These are phyloP conservation scores for Drosophila planitibia DNA, from an alignment of 2,888 invertebrate species.

Conservation along the genomic window DNA sequence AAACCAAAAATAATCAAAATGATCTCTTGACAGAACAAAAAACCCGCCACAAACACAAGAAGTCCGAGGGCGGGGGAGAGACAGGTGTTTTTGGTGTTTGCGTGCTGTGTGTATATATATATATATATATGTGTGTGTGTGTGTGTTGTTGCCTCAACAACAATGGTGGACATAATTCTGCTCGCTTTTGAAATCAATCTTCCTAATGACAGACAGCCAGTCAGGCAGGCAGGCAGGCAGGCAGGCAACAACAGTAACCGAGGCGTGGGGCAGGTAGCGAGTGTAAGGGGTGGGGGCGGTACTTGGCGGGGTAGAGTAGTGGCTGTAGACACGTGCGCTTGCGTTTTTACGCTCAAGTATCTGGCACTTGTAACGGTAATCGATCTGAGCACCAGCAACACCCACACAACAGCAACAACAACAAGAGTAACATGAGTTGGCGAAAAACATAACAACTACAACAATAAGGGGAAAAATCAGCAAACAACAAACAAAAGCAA, in stretches of 20 bases:
- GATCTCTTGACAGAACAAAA: conserved; percentile 47
- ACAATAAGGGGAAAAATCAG: conserved; percentile 1
- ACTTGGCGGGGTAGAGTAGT: conserved; percentile 10
- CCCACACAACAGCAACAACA: conserved; percentile 43
- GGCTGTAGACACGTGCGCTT: conserved; percentile 71
- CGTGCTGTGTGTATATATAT: conserved; percentile 11
- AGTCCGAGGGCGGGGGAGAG: not conserved
- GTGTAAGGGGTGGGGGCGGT: not conserved
- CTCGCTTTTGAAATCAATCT: conserved; percentile 76
- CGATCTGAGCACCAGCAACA: conserved; percentile 72
- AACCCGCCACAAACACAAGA: conserved; percentile 13
- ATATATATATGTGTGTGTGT: conserved; percentile 10
- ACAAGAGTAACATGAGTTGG: conserved; percentile 50
- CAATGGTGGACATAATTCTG: conserved; percentile 57
- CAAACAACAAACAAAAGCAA: conserved; percentile 27
- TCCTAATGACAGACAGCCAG: conserved; percentile 73
- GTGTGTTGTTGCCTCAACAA: conserved; percentile 50
- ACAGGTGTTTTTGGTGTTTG: conserved; percentile 34
- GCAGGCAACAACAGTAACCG: conserved; percentile 23
- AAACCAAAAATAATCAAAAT: conserved; percentile 60
- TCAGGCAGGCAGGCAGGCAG: conserved; percentile 57
- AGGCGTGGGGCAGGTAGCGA: not conserved
- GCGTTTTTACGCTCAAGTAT: conserved; percentile 75
- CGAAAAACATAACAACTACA: conserved; percentile 36
- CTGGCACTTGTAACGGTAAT: conserved; percentile 76